phyloP scores from a whole-genome alignment of 2,113 vertebrate species.

The Daboia siamensis region DNA sequence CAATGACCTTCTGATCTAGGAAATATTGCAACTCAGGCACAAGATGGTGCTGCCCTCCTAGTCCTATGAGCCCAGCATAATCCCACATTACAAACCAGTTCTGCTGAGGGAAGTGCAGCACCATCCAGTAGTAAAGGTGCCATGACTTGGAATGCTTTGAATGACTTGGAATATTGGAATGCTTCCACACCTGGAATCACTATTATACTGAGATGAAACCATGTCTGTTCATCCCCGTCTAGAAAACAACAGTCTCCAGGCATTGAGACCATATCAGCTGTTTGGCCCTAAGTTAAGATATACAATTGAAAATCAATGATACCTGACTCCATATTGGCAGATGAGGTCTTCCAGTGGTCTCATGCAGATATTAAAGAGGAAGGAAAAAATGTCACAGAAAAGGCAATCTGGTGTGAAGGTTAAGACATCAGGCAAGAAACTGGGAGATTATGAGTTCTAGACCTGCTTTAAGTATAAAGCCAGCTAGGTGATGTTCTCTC shows the following conservation, averaged over 20 bases:
- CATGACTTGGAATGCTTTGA: not conserved
- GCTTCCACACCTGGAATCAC: not conserved
- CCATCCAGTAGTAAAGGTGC: not conserved
- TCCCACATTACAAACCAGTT: not conserved
- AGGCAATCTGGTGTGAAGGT: not conserved
- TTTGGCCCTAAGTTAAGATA: not conserved
- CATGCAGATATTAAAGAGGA: not conserved
- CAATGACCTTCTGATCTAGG: not conserved
- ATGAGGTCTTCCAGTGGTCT: not conserved
- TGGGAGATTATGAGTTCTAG: not conserved
- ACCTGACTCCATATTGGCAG: not conserved
- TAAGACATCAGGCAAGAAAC: not conserved
- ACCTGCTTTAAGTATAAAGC: not conserved
- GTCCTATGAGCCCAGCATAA: not conserved
- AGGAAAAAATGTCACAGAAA: not conserved
- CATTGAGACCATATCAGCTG: not conserved
- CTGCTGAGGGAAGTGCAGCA: not conserved
- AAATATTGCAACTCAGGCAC: not conserved
- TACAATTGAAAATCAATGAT: not conserved
- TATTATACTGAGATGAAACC: too few species aligned
- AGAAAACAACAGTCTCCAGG: not conserved
- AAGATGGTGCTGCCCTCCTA: not conserved
- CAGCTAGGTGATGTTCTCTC: not conserved
- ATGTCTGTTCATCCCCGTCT: too few species aligned
- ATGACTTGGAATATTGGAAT: not conserved